These are phyloP conservation scores for Dichetophora obliterata DNA, from an alignment of 2,888 invertebrate genomes.

Conservation along the genomic window DNA sequence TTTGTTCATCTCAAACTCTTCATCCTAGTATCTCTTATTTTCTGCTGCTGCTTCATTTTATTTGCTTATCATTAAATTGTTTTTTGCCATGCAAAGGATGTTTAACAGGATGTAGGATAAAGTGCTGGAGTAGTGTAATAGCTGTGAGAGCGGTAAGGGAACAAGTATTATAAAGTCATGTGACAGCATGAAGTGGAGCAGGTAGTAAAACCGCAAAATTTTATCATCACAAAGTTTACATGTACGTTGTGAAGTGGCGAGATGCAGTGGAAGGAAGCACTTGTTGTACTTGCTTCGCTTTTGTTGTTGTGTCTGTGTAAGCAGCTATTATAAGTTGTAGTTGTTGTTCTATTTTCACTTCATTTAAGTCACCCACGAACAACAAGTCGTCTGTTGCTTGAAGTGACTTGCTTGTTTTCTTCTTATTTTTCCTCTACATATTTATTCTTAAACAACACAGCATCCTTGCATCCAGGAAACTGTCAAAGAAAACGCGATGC, in stretches of 20 bases:
- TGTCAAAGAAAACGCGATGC: no score
- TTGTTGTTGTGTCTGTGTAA: background rate
- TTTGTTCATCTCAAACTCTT: background rate
- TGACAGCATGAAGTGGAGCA: conserved; percentile 6
- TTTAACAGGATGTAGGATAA: background rate
- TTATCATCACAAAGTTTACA: conserved; percentile 2
- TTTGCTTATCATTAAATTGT: conserved; percentile 29
- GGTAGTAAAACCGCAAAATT: conserved; percentile 3
- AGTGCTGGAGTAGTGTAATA: background rate
- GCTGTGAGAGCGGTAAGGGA: background rate
- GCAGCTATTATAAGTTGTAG: background rate
- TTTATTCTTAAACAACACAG: no score
- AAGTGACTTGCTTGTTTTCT: no score
- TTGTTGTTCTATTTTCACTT: background rate
- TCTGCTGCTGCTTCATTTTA: conserved; percentile 14
- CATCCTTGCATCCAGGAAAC: no score
- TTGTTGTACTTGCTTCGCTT: background rate
- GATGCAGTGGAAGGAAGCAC: conserved; percentile 6
- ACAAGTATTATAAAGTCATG: background rate
- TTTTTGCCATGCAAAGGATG: background rate
- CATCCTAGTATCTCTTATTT: background rate
- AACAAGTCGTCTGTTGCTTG: no score
- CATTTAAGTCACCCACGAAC: no score
- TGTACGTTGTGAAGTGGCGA: background rate
- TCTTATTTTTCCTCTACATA: no score